A percentile compares a stretch with the other conserved stretches of the same genome.
Evolutionary conservation across 1,140 invertebrate genomes (phyloP).

Genomic region (Pogonomyrmex barbatus): DNA sequence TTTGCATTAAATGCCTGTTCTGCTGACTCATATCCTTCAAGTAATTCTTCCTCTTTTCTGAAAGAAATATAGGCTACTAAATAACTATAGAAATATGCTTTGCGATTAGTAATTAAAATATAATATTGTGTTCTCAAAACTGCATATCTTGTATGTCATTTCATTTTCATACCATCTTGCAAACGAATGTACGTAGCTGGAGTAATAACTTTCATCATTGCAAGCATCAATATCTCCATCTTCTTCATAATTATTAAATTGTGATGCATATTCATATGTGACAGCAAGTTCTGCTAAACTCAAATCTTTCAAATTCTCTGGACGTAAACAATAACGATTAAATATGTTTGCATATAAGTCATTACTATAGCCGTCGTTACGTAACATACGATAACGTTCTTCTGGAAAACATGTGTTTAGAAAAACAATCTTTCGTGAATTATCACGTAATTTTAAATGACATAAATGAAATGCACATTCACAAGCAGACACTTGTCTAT

Average conservation of each 20-base stretch:
- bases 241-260: conserved; percentile 8
- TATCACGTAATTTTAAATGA: conserved; percentile 14
- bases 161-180: conserved; percentile 8
- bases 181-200: neutral
- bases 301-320: neutral
- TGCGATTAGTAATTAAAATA: neutral
- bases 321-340: conserved; percentile 10
- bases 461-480: neutral
- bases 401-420: neutral
- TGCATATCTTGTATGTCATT: neutral
- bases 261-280: neutral
- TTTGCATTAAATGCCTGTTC: conserved; percentile 23
- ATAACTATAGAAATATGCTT: conserved; percentile 17
- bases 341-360: conserved; percentile 9
- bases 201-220: neutral
- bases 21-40: neutral
- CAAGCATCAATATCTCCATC: neutral
- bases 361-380: neutral
- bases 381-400: conserved; percentile 14
- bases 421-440: neutral
- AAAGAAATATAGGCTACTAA: neutral
- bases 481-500: neutral
- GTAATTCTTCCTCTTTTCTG: neutral
- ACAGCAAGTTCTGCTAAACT: conserved; percentile 7
- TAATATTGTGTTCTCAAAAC: conserved; percentile 3